Conservation (phyloP, 2,797 vertebrate species). For the Prionace glauca region DNA sequence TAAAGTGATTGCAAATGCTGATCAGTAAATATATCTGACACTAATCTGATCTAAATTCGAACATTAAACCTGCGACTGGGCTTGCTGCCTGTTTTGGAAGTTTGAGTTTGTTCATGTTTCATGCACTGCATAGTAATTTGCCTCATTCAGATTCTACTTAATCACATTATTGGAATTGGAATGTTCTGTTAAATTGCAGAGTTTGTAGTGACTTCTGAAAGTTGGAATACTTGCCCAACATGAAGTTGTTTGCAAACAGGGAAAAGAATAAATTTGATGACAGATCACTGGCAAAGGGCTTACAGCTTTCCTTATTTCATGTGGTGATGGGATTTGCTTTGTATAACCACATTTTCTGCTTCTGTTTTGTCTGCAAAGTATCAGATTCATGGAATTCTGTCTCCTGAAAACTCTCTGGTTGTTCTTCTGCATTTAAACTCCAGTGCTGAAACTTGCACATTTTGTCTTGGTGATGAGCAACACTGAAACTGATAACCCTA, state of each 20-base stretch:
- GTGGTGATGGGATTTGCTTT: background rate
- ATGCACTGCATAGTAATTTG: background rate
- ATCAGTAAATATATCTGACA: background rate
- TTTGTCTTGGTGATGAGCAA: background rate
- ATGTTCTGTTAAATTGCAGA: background rate
- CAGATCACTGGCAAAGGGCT: background rate
- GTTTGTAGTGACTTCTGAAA: background rate
- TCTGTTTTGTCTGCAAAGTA: background rate
- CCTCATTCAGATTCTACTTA: background rate
- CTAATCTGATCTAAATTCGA: background rate
- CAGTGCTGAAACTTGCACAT: background rate
- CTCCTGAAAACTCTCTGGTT: background rate
- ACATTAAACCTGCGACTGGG: background rate
- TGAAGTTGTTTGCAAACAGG: background rate
- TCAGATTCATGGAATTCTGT: background rate
- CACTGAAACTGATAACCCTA: background rate
- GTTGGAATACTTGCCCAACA: background rate
- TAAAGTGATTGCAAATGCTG: background rate
- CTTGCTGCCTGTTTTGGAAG: background rate
- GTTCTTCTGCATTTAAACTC: background rate
- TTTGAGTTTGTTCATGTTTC: background rate
- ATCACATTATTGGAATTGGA: background rate
- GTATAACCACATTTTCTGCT: background rate
- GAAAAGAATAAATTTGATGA: background rate
- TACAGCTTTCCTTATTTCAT: background rate